phyloP scores from a whole-genome alignment of 1,140 invertebrate species.

The Drosophila prosaltans region DNA sequence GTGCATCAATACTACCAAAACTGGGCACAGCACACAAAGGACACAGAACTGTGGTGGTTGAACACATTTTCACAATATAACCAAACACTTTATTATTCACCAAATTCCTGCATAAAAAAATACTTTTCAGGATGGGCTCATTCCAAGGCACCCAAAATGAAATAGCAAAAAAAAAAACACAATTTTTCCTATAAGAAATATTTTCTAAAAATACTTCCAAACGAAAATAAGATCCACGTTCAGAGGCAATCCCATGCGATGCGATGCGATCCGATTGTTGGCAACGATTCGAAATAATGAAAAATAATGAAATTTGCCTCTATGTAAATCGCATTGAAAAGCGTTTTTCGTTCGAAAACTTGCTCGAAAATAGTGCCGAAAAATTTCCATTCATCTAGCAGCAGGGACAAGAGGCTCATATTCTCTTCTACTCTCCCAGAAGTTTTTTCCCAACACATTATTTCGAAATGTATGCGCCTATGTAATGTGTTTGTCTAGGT shows the following conservation, averaged over 20 bases:
- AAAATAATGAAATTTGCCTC: conserved; percentile 55
- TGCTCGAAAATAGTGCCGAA: conserved; percentile 47
- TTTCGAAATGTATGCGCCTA: conserved; percentile 38
- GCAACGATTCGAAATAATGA: conserved; percentile 49
- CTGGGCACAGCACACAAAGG: conserved; percentile 89
- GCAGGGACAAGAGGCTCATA: background rate
- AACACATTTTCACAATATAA: conserved; percentile 84
- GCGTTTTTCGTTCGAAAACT: conserved; percentile 12
- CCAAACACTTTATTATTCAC: conserved; percentile 2
- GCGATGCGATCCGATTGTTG: conserved; percentile 34
- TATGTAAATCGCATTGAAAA: conserved; percentile 28
- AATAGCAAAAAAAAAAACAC: conserved; percentile 35
- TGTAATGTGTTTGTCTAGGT: background rate
- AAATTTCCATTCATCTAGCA: conserved; percentile 14
- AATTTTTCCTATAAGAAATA: conserved; percentile 43
- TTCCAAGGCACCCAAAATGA: conserved; percentile 36
- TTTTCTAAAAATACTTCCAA: conserved; percentile 77
- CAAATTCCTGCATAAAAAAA: background rate
- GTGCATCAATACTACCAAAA: conserved; percentile 88
- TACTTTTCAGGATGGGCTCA: conserved; percentile 42
- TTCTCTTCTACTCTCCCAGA: conserved; percentile 17
- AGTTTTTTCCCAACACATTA: conserved; percentile 2
- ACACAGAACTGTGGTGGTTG: conserved; percentile 86
- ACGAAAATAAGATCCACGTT: conserved; percentile 55
- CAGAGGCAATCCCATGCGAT: conserved; percentile 21